Evolutionary conservation across 2,113 vertebrate genomes (phyloP).

Genomic region (Syrrhaptes paradoxus): DNA sequence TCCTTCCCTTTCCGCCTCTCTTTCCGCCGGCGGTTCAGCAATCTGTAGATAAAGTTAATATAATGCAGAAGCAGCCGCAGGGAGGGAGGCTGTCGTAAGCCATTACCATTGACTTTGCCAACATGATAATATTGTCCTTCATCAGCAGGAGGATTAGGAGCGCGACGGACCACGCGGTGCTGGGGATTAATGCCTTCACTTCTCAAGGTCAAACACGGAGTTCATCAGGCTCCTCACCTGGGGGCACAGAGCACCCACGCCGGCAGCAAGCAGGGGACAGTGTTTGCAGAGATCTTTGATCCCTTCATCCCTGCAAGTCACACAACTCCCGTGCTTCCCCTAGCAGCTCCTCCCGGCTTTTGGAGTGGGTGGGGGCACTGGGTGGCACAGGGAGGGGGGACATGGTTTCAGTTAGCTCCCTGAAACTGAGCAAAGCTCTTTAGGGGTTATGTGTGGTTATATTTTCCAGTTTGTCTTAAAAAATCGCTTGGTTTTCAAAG

Average conservation of each 20-base stretch:
- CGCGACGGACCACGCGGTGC: accelerated
- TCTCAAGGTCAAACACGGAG: not conserved
- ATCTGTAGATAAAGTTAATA: slow-evolving; percentile 39
- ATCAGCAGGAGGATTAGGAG: not conserved
- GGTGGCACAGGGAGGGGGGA: too few species aligned
- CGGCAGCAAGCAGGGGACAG: not conserved
- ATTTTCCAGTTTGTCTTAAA: not conserved
- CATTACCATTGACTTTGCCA: slow-evolving; percentile 36
- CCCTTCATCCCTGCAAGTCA: not conserved
- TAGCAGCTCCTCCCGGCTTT: not conserved
- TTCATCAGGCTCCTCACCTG: accelerated
- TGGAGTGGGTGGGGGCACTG: not conserved
- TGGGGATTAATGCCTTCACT: not conserved
- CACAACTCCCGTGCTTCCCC: not conserved
- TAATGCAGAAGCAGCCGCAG: not conserved
- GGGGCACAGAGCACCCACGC: not conserved
- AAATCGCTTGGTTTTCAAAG: slow-evolving; percentile 18
- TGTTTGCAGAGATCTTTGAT: accelerated
- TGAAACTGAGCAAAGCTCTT: not conserved
- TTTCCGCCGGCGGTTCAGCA: not conserved
- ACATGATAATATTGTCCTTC: slow-evolving; percentile 15
- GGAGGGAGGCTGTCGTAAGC: slow-evolving; percentile 44
- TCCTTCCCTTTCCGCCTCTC: not conserved
- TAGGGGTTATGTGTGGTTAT: not conserved
- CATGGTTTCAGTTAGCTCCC: not conserved